Base-by-base conservation (phyloP, 2,113 vertebrate species). In the Bujurquina vittata region DNA sequence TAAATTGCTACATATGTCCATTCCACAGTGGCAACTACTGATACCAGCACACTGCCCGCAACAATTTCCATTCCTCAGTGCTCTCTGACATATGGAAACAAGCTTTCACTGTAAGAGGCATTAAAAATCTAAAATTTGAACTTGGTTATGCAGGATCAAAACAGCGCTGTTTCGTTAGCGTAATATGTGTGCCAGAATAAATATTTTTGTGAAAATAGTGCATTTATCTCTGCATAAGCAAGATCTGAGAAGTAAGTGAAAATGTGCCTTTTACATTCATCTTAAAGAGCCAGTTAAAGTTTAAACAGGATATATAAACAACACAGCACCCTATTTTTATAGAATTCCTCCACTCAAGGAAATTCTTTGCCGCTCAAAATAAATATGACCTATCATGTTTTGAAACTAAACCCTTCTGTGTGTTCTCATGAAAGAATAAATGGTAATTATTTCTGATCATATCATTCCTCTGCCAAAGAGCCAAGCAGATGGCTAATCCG, bases 401-500 rank as follows among this genome's bases (percentile, higher is more conserved):
- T 54, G 85, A 88, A 91, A 91, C 86, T 43, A 57, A 89, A 87
- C 14, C 83, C 81, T 77, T 58, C 63, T 78, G 23, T 79, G 67
- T 49, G 75, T 56, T 86, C 67, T 77, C 76, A 40, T 85, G 74
- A 31, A 84, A 74, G 63, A 73, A 86, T 84, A 72, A 46, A 59
- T 20, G 23, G 62, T 82, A 91, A 93, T 91, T 84, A 75, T 62
- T 37, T 82, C 37, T 83, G 91, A 86, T 89, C 77, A 20, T 87
- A 93, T 94, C 90, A 84, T 76, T 88, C 83, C 59, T 83, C 81
- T 76, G 81, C 75, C 75, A 60, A 76, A 72, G 81, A 91, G 88
- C 81, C 63, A 31, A 89, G 85, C 95, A 95, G 94, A 95, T 95
- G 94, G 94, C 91, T 95, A 93, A 95, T 94, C 89, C 85, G 83